Percentiles rank a stretch among this genome's conserved stretches.
These are phyloP conservation scores for Yponomeuta evonymella DNA, from an alignment of 2,888 invertebrate species.

Conservation along the genomic window DNA sequence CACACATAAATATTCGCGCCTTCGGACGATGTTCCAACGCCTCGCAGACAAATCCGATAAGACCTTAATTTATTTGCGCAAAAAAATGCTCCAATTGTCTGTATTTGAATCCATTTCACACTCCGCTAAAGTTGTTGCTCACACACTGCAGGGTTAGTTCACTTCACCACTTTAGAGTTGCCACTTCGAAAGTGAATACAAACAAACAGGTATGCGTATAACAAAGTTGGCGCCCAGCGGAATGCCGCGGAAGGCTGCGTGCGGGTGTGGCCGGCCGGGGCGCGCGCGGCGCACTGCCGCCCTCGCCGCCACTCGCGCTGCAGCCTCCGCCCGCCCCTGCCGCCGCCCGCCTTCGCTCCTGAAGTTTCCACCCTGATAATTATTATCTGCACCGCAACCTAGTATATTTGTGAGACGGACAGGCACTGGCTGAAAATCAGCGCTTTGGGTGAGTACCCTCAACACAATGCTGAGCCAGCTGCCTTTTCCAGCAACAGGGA, in stretches of 20 bases:
- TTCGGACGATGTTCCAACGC: constrained; percentile 55
- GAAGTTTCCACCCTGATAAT: constrained; percentile 34
- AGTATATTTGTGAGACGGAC: no score
- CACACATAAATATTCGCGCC: constrained; percentile 57
- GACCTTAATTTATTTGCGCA: constrained; percentile 35
- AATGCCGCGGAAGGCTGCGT: constrained; percentile 27
- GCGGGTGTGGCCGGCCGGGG: constrained; percentile 32
- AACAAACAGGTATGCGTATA: constrained; percentile 10
- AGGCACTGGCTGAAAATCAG: no score
- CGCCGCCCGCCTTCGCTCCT: constrained; percentile 55
- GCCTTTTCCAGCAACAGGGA: no score
- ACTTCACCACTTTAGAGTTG: constrained; percentile 3
- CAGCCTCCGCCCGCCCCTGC: constrained; percentile 62
- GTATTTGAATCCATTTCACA: not conserved
- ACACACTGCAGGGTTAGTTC: not conserved
- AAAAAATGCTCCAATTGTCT: constrained; percentile 11
- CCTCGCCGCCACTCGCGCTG: constrained; percentile 39
- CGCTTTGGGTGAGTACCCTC: no score
- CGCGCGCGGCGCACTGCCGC: constrained; percentile 66
- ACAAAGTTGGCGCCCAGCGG: constrained; percentile 11
- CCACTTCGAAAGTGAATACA: not conserved
- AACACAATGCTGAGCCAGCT: no score
- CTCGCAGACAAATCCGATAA: constrained; percentile 39
- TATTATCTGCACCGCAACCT: not conserved
- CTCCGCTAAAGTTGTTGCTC: not conserved